phyloP scores from a whole-genome alignment of 2,888 invertebrate genomes.

The Ligdia adustata region DNA sequence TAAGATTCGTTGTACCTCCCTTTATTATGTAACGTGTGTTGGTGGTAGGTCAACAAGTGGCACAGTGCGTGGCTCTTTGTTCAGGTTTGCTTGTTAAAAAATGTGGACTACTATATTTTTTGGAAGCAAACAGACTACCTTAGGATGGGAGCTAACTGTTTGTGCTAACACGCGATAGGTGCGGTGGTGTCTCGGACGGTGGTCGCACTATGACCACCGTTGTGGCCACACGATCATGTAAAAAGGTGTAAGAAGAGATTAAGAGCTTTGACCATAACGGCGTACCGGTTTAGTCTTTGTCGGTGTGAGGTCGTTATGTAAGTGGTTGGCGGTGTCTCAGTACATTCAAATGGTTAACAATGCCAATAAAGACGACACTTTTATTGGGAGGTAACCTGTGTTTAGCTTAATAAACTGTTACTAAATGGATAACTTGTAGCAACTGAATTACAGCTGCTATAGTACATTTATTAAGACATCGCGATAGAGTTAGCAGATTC shows the following conservation, averaged over 20 bases:
- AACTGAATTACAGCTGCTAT: no score
- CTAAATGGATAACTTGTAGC: no score
- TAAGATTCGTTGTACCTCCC: constrained; percentile 73
- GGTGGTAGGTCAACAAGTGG: constrained; percentile 63
- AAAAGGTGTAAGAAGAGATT: constrained; percentile 32
- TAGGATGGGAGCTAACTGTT: constrained; percentile 59
- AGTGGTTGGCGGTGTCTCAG: constrained; percentile 10
- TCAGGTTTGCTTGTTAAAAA: constrained; percentile 77
- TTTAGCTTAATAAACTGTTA: constrained; percentile 4
- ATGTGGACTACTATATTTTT: constrained; percentile 76
- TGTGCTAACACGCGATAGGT: constrained; percentile 54
- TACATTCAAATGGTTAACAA: constrained; percentile 11
- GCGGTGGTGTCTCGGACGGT: constrained; percentile 27
- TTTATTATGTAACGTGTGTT: constrained; percentile 69
- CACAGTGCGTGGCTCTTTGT: constrained; percentile 56
- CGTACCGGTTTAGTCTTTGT: constrained; percentile 18
- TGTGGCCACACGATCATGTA: constrained; percentile 17
- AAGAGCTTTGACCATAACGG: constrained; percentile 28
- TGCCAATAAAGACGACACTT: constrained; percentile 15
- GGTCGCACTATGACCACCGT: constrained; percentile 16
- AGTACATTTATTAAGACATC: no score
- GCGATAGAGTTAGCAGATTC: no score
- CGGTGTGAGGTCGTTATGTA: constrained; percentile 18
- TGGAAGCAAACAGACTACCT: constrained; percentile 52
- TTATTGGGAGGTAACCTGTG: neutral